phyloP scores from a whole-genome alignment of 2,113 vertebrate genomes.

The Callopanchax toddi region DNA sequence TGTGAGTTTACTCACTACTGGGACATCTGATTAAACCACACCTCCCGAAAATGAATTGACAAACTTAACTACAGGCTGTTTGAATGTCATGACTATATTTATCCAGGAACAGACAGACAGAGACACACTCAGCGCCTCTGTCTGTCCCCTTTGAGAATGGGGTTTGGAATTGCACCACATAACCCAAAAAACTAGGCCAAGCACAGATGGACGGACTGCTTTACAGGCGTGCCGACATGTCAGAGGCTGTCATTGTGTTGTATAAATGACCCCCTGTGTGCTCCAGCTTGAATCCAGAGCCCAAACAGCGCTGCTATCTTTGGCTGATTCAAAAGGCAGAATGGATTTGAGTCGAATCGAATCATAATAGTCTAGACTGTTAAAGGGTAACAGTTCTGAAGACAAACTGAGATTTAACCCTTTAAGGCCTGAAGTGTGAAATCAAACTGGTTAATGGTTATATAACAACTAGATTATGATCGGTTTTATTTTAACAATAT shows the following conservation, averaged over 20 bases:
- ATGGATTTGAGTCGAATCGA: conserved; percentile 23
- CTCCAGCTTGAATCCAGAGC: conserved; percentile 35
- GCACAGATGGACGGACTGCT: conserved; percentile 65
- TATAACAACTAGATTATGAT: too few species aligned
- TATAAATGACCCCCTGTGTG: conserved; percentile 47
- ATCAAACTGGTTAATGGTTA: too few species aligned
- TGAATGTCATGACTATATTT: conserved; percentile 74
- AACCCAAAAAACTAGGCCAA: conserved; percentile 66
- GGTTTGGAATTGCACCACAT: conserved; percentile 68
- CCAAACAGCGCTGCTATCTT: conserved; percentile 34
- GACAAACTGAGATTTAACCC: conserved; percentile 1
- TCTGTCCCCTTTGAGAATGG: conserved; percentile 71
- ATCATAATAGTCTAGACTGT: background rate
- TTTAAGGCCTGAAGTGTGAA: too few species aligned
- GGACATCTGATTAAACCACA: conserved; percentile 37
- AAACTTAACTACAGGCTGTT: conserved; percentile 53
- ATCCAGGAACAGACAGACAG: conserved; percentile 49
- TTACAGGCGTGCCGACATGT: conserved; percentile 50
- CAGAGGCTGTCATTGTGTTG: conserved; percentile 54
- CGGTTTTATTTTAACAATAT: too few species aligned
- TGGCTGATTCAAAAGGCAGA: conserved; percentile 26
- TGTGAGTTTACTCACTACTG: conserved; percentile 45
- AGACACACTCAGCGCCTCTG: conserved; percentile 61
- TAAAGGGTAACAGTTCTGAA: background rate
- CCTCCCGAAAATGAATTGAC: conserved; percentile 56